phyloP scores from a whole-genome alignment of 2,888 invertebrate species.

The Julus scandinavius region DNA sequence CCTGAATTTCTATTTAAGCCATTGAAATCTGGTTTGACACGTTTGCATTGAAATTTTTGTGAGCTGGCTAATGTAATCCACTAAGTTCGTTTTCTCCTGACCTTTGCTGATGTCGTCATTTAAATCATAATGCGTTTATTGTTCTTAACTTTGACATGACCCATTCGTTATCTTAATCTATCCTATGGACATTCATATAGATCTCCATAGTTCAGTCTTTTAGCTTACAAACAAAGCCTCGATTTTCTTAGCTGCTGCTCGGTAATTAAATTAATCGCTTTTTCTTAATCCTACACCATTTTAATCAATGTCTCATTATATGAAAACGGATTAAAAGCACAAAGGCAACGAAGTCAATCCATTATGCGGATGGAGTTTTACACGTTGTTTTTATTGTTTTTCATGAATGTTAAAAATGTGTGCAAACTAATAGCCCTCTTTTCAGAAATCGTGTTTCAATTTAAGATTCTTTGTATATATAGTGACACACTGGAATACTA shows the following conservation, averaged over 20 bases:
- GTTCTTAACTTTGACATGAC: conserved; percentile 39
- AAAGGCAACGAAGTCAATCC: neutral
- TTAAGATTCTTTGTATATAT: no score
- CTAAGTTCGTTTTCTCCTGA: neutral
- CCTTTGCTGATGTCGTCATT: neutral
- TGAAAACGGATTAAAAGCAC: conserved; percentile 20
- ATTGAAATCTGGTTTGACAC: neutral
- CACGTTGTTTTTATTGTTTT: neutral
- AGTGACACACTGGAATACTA: no score
- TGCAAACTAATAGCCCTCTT: neutral
- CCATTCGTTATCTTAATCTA: conserved; percentile 29
- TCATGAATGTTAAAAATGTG: neutral
- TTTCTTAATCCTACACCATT: conserved; percentile 18
- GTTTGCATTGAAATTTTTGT: neutral
- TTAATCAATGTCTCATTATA: conserved; percentile 37
- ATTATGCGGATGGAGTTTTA: neutral
- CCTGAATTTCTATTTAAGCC: neutral
- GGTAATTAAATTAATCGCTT: conserved; percentile 10
- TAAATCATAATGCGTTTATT: conserved; percentile 37
- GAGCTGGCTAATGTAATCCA: neutral
- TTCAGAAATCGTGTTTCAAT: no score
- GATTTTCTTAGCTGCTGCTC: neutral
- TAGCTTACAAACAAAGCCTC: neutral
- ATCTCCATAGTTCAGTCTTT: neutral
- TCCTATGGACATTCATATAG: neutral